phyloP scores from a whole-genome alignment of 1,140 invertebrate genomes.

The Caenorhabditis latens region DNA sequence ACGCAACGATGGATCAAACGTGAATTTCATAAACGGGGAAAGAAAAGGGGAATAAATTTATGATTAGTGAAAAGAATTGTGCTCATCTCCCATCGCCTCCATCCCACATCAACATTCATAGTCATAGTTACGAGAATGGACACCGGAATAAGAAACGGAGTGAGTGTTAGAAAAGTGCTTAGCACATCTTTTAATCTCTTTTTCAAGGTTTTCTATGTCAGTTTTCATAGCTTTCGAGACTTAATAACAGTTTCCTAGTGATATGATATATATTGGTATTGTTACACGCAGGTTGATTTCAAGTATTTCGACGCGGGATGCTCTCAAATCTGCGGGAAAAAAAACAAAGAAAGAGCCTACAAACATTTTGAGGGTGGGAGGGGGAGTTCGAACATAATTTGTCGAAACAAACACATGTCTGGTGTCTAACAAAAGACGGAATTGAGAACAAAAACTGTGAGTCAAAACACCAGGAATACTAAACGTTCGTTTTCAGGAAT shows the following conservation, averaged over 20 bases:
- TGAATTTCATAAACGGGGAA: background rate
- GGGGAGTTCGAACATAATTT: slow-evolving; percentile 44
- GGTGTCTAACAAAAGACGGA: background rate
- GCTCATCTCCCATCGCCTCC: background rate
- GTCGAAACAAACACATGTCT: slow-evolving; percentile 51
- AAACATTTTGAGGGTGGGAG: slow-evolving; percentile 16
- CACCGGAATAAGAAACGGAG: background rate
- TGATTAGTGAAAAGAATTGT: background rate
- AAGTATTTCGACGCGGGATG: slow-evolving; percentile 4
- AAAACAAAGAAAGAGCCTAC: slow-evolving; percentile 15
- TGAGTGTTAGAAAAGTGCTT: background rate
- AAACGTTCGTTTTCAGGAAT: background rate
- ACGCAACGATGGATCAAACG: slow-evolving; percentile 2
- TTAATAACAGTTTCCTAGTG: background rate
- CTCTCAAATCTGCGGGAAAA: background rate
- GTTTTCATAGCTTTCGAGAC: background rate
- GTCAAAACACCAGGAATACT: background rate
- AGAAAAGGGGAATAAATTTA: background rate
- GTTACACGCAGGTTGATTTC: background rate
- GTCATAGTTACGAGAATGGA: background rate
- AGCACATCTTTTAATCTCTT: background rate
- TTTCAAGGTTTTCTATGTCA: slow-evolving; percentile 4
- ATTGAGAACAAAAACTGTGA: background rate
- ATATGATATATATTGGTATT: background rate
- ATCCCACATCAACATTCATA: background rate